Conservation (phyloP, 2,113 vertebrate species). For the Deroptyus accipitrinus region DNA sequence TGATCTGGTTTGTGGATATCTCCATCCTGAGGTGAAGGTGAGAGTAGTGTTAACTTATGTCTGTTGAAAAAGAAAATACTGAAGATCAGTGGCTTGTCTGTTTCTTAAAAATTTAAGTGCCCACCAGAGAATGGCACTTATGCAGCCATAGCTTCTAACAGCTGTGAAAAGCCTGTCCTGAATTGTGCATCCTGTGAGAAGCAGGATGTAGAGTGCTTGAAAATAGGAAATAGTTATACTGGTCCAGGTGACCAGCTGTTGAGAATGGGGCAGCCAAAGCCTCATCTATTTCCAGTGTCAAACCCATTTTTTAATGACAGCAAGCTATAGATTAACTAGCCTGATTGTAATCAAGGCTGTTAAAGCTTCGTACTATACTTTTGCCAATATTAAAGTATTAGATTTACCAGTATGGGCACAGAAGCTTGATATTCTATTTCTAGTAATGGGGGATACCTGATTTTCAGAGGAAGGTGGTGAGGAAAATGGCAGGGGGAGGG, state of each 20-base stretch:
- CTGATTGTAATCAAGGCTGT: not conserved
- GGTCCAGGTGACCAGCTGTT: not conserved
- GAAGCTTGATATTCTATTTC: not conserved
- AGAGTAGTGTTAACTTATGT: not conserved
- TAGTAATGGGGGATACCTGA: not conserved
- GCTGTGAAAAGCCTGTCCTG: not conserved
- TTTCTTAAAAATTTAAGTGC: not conserved
- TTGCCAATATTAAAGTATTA: not conserved
- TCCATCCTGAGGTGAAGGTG: not conserved
- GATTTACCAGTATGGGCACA: not conserved
- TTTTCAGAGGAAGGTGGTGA: not conserved
- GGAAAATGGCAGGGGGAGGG: not conserved
- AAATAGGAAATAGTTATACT: not conserved
- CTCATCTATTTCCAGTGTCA: not conserved
- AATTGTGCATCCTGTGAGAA: not conserved
- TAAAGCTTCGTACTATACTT: not conserved
- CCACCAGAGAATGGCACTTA: not conserved
- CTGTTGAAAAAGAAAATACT: not conserved
- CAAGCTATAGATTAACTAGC: not conserved
- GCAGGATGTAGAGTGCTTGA: not conserved
- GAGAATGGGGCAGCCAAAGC: not conserved
- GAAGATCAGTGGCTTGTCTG: not conserved
- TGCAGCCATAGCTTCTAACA: not conserved
- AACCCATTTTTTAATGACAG: not conserved
- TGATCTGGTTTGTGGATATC: not conserved